Evolutionary conservation across 2,113 vertebrate species (phyloP).

Genomic region (Phrynocephalus versicolor): DNA sequence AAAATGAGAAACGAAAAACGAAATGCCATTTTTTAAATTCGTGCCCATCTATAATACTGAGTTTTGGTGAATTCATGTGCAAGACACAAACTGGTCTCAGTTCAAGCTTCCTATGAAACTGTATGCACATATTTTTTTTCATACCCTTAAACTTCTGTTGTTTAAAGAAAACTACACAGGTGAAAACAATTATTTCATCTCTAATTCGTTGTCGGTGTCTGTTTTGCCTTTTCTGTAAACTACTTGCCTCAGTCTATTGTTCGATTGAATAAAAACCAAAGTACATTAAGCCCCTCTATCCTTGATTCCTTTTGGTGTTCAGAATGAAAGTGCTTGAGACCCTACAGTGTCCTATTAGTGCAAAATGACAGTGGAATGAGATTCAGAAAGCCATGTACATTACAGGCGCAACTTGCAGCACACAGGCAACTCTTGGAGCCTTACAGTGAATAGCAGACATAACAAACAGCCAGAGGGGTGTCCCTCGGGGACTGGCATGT

Average conservation of each 20-base stretch:
- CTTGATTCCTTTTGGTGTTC: fast-evolving
- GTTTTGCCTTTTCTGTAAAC: background rate
- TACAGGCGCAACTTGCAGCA: background rate
- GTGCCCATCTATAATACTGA: too few relatives aligned
- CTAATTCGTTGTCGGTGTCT: background rate
- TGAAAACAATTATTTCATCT: background rate
- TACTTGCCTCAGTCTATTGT: background rate
- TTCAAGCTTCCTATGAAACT: background rate
- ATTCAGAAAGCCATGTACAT: constrained; percentile 9
- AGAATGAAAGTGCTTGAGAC: background rate
- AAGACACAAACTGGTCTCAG: background rate
- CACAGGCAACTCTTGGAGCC: background rate
- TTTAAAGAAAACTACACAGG: background rate
- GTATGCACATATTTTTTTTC: background rate
- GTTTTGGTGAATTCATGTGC: too few relatives aligned
- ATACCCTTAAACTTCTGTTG: background rate
- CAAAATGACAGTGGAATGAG: background rate
- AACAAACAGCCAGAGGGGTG: background rate
- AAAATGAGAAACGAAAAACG: too few relatives aligned
- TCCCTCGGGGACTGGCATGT: background rate
- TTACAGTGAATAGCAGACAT: constrained; percentile 18
- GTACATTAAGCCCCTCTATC: fast-evolving
- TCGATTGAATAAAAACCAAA: background rate
- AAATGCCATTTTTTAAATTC: too few relatives aligned
- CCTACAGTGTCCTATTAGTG: background rate